These are phyloP conservation scores for Pseudococcus longispinus DNA, from an alignment of 2,888 invertebrate species.

Conservation along the genomic window DNA sequence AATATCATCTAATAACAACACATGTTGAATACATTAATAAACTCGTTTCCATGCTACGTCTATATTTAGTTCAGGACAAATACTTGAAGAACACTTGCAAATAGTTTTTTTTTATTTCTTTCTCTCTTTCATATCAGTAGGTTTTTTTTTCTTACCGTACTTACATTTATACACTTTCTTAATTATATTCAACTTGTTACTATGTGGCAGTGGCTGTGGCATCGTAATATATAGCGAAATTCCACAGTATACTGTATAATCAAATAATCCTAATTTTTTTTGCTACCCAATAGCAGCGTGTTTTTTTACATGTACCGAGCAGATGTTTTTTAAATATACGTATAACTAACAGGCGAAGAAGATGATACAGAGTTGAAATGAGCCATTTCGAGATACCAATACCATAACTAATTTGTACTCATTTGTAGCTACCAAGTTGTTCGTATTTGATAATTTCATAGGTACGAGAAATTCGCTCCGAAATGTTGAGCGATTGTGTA, in stretches of 20 bases:
- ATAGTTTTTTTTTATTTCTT: not conserved
- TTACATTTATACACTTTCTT: not conserved
- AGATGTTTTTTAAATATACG: not conserved
- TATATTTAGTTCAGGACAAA: constrained; percentile 29
- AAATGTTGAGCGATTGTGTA: too few species aligned
- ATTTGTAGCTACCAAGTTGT: too few species aligned
- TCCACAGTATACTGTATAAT: not conserved
- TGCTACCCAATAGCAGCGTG: not conserved
- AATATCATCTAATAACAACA: constrained; percentile 46
- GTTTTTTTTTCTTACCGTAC: not conserved
- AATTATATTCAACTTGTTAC: constrained; percentile 4
- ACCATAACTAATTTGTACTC: too few species aligned
- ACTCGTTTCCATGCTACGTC: constrained; percentile 38
- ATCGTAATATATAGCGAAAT: not conserved
- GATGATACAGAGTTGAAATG: too few species aligned
- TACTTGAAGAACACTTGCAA: constrained; percentile 18
- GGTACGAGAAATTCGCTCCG: too few species aligned
- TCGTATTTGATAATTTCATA: too few species aligned
- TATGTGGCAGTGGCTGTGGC: not conserved
- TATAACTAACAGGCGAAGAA: too few species aligned
- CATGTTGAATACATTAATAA: constrained; percentile 51
- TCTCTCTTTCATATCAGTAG: not conserved
- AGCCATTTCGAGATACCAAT: too few species aligned
- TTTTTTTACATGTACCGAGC: not conserved
- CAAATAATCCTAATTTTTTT: not conserved